A percentile compares a stretch with the other conserved stretches of the same genome.
These are phyloP conservation scores for Labeo rohita DNA, from an alignment of 2,113 vertebrate genomes.

Conservation along the genomic window DNA sequence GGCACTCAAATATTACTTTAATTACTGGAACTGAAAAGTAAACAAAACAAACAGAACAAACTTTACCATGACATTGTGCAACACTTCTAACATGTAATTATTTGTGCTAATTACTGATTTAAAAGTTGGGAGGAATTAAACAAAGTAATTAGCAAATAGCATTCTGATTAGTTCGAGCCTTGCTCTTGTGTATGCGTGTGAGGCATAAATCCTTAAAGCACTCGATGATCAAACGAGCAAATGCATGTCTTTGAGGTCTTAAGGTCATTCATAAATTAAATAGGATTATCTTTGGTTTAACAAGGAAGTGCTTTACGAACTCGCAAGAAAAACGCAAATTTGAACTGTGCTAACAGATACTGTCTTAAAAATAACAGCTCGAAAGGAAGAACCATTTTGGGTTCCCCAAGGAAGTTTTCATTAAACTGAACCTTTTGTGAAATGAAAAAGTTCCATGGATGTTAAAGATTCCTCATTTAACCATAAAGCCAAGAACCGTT, in stretches of 20 bases:
- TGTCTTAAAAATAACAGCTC: too few relatives aligned
- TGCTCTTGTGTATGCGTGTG: conserved; percentile 28
- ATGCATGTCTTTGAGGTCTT: neutral
- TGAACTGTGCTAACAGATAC: too few relatives aligned
- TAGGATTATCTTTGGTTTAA: neutral
- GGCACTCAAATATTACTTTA: conserved; percentile 35
- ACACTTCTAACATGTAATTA: conserved; percentile 53
- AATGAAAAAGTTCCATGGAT: too few relatives aligned
- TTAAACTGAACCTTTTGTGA: too few relatives aligned
- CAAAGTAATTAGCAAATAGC: conserved; percentile 51
- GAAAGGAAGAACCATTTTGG: too few relatives aligned
- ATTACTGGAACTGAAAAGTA: conserved; percentile 21
- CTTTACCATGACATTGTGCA: conserved; percentile 16
- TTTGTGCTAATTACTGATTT: conserved; percentile 58
- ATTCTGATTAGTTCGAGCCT: conserved; percentile 43
- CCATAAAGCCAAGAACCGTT: too few relatives aligned
- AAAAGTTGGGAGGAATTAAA: conserved; percentile 43
- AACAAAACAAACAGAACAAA: conserved; percentile 14
- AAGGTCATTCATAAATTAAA: conserved; percentile 25
- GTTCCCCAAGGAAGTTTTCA: too few relatives aligned
- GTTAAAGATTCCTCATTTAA: too few relatives aligned
- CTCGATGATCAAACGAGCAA: neutral
- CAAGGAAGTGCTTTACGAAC: neutral
- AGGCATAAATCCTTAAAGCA: neutral
- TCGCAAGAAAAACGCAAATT: neutral